A percentile compares a stretch with the other conserved stretches of the same genome.
These are phyloP conservation scores for Geococcyx californianus DNA, from an alignment of 2,113 vertebrate species.

Conservation along the genomic window DNA sequence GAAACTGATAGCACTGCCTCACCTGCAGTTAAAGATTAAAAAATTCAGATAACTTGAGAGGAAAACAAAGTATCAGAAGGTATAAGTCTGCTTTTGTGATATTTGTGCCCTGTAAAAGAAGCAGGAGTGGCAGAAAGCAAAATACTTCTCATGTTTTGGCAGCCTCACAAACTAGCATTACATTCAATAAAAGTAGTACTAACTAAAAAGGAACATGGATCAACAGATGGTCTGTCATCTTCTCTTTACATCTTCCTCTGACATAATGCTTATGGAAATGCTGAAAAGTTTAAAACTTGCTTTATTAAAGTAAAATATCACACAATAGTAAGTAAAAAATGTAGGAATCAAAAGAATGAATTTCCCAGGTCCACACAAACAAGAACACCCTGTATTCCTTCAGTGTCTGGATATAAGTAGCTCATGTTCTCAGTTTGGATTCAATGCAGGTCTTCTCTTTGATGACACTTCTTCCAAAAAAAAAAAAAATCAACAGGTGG, in stretches of 20 bases:
- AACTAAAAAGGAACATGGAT: not conserved
- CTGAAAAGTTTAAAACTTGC: not conserved
- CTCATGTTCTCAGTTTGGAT: not conserved
- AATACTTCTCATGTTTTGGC: not conserved
- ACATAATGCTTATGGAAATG: not conserved
- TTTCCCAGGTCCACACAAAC: not conserved
- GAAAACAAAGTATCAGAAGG: not conserved
- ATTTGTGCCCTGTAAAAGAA: rapidly evolving
- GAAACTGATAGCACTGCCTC: not conserved
- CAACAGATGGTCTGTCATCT: not conserved
- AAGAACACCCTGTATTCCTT: not conserved
- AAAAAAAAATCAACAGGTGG: not conserved
- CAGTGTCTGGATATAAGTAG: not conserved
- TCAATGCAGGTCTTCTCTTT: not conserved
- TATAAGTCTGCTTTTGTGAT: not conserved
- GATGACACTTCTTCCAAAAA: not conserved
- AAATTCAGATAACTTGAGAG: not conserved
- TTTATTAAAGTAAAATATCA: not conserved
- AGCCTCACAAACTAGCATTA: not conserved
- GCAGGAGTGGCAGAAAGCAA: not conserved
- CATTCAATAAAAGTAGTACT: not conserved
- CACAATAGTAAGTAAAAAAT: not conserved
- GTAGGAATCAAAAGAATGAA: not conserved
- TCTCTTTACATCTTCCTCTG: not conserved
- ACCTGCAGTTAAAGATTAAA: not conserved